Percentiles rank a stretch among this genome's conserved stretches.
Evolutionary conservation across 2,797 vertebrate species (phyloP).

Genomic region (Cuculus canorus): DNA sequence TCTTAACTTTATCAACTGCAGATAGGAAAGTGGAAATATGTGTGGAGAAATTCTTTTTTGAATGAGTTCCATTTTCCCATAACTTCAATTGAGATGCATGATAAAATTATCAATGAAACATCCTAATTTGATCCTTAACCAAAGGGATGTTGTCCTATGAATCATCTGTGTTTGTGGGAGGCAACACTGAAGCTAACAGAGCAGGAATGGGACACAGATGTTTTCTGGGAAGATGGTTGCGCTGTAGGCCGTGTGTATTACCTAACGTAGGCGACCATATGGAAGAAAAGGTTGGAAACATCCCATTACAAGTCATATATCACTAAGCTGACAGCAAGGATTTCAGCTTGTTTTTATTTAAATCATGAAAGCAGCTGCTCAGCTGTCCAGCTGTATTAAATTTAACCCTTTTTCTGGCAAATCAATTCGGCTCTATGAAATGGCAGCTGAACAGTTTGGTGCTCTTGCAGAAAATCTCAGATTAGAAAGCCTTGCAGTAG

Average conservation of each 20-base stretch:
- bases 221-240: constrained; percentile 79
- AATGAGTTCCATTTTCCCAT: constrained; percentile 70
- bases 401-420: constrained; percentile 83
- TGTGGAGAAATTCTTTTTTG: constrained; percentile 60
- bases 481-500: constrained; percentile 40
- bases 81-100: constrained; percentile 67
- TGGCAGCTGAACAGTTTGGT: constrained; percentile 43
- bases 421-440: constrained; percentile 73
- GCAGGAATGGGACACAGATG: constrained; percentile 85
- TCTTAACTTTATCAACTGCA: constrained; percentile 58
- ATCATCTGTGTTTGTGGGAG: constrained; percentile 79
- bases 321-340: constrained; percentile 88
- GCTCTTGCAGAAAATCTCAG: constrained; percentile 28
- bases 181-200: constrained; percentile 70
- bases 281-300: constrained; percentile 90
- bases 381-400: constrained; percentile 81
- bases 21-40: constrained; percentile 51
- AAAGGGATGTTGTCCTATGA: constrained; percentile 77
- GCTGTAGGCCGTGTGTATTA: constrained; percentile 83
- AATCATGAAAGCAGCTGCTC: constrained; percentile 91
- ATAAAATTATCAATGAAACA: constrained; percentile 81
- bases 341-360: constrained; percentile 93
- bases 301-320: constrained; percentile 93
- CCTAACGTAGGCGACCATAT: constrained; percentile 86
- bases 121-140: constrained; percentile 78